Percentiles rank a stretch among this genome's conserved stretches.
These are phyloP conservation scores for Drosophila eugracilis DNA, from an alignment of 1,140 invertebrate species.

Conservation along the genomic window DNA sequence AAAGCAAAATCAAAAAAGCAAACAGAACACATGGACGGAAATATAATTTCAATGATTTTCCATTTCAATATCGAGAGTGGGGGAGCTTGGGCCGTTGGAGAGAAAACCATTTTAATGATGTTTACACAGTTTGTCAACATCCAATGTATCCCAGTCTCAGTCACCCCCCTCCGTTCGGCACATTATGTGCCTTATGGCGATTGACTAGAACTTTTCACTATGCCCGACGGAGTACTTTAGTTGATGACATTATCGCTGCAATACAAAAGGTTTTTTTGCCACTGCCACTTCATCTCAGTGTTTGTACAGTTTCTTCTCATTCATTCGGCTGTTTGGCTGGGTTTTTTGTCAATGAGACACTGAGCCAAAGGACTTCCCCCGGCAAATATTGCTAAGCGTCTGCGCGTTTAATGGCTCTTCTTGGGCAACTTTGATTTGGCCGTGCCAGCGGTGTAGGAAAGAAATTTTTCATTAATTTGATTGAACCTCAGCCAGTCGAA, in stretches of 20 bases:
- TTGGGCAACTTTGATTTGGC: constrained; percentile 46
- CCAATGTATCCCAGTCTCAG: neutral
- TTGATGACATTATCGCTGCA: constrained; percentile 79
- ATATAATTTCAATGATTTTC: constrained; percentile 79
- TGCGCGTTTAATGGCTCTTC: constrained; percentile 34
- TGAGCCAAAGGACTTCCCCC: constrained; percentile 7
- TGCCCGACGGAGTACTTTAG: constrained; percentile 79
- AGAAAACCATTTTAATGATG: constrained; percentile 73
- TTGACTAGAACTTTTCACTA: constrained; percentile 80
- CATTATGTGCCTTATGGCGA: constrained; percentile 77
- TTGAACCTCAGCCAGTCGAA: constrained; percentile 41
- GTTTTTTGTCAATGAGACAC: constrained; percentile 35
- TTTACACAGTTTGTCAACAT: constrained; percentile 68
- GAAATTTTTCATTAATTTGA: constrained; percentile 70
- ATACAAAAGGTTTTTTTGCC: constrained; percentile 67
- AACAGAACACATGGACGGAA: constrained; percentile 37
- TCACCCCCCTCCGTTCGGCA: constrained; percentile 34
- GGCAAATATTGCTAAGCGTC: constrained; percentile 23
- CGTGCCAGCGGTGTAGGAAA: constrained; percentile 12
- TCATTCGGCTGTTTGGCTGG: neutral
- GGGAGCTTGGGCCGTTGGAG: constrained; percentile 7
- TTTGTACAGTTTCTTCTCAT: constrained; percentile 33
- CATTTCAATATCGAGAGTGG: constrained; percentile 51
- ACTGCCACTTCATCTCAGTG: constrained; percentile 67
- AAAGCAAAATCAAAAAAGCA: constrained; percentile 5